Evolutionary conservation across 2,797 vertebrate species (phyloP), one percentile per base, ranked within the genome.

Genomic region (Microcaecilia unicolor): DNA sequence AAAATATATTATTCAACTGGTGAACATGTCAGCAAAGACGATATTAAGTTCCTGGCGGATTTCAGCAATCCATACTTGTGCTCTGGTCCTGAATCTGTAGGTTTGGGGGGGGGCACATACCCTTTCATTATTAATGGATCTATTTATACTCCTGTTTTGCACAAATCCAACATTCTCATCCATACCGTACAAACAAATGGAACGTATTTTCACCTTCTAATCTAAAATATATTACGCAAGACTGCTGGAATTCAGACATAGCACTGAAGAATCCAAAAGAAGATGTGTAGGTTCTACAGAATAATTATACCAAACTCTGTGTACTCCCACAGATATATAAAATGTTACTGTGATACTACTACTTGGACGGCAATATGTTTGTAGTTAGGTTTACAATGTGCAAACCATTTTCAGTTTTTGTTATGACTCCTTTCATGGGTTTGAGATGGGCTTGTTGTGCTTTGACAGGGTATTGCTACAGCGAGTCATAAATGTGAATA

Each of bases 1-100:
- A 90, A 68, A 92, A 89, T 57, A 70, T 78, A 1, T 68, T 92
- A n/a, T 89, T 93, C 77, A 92, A 72, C 78, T 98, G 88, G 92
- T 95, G 77, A 90, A 63, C 9, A 4, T 18, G 27, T 32, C 40
- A 39, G 57, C 27, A 60, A 36, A 45, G 61, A 47, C 36, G 20
- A 27, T 48, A 42, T 44, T 44, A 37, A 58, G 44, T 44, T 61
- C 52, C 48, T 37, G 51, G 17, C 44, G 39, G 25, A 58, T 51
- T n/a, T n/a, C n/a, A n/a, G n/a, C n/a, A n/a, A n/a, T n/a, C n/a
- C n/a, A n/a, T n/a, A n/a, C n/a, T n/a, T n/a, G n/a, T n/a, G n/a
- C n/a, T n/a, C n/a, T n/a, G n/a, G n/a, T n/a, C n/a, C n/a, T n/a
- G n/a, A n/a, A n/a, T n/a, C n/a, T n/a, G n/a, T n/a, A n/a, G n/a